Evolutionary conservation across 1,140 invertebrate species (phyloP).

Genomic region (Bombus huntii): DNA sequence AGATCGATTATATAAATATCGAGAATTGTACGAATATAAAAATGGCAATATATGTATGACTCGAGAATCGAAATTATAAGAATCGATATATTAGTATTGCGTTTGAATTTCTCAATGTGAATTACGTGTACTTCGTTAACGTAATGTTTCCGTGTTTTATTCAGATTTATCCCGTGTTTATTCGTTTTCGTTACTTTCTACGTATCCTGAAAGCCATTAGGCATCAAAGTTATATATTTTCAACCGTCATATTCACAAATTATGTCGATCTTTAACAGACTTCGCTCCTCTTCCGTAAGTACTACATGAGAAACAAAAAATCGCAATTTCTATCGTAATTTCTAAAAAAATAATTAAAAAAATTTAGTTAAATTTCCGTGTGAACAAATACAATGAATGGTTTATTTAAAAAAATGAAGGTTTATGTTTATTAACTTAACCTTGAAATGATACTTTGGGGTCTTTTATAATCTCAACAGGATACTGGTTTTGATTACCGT

Average conservation of each 20-base stretch:
- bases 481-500: too few relatives aligned
- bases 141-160: neutral
- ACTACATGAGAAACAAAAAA: neutral
- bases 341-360: neutral
- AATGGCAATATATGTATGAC: neutral
- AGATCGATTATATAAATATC: neutral
- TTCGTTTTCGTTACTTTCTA: neutral
- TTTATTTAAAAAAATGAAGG: neutral
- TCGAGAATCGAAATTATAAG: neutral
- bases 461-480: too few relatives aligned
- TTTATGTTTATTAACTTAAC: too few relatives aligned
- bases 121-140: neutral
- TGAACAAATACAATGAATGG: neutral
- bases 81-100: neutral
- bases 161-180: neutral
- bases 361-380: neutral
- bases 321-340: neutral
- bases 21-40: neutral
- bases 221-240: neutral
- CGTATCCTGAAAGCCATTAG: neutral
- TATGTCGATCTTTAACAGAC: neutral
- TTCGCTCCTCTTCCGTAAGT: neutral
- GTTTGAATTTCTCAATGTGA: neutral
- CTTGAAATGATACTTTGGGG: too few relatives aligned
- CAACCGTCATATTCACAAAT: neutral